A percentile compares a stretch with the other conserved stretches of the same genome.
These are phyloP conservation scores for Brachyptera risi DNA, from an alignment of 2,888 invertebrate species.

Conservation along the genomic window DNA sequence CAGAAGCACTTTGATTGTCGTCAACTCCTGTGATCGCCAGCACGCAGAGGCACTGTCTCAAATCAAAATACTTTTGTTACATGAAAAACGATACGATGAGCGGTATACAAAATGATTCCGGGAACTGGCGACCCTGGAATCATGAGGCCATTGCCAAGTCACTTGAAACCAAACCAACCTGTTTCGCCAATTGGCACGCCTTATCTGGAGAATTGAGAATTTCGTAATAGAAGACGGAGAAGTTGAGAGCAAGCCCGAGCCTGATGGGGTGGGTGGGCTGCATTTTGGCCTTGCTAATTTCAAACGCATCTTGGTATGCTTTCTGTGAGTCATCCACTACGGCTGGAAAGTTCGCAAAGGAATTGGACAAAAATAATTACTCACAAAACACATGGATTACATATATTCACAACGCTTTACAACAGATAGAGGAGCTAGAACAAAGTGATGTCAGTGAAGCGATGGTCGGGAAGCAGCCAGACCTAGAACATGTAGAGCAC, in stretches of 20 bases:
- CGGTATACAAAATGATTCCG: too few species aligned
- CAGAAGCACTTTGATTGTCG: too few species aligned
- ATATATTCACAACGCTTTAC: too few species aligned
- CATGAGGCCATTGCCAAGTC: too few species aligned
- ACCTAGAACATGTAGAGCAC: too few species aligned
- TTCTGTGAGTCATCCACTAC: slow-evolving; percentile 94
- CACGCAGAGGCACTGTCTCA: too few species aligned
- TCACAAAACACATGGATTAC: slow-evolving; percentile 16
- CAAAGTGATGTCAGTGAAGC: too few species aligned
- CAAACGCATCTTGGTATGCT: slow-evolving; percentile 95
- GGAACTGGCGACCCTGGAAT: too few species aligned
- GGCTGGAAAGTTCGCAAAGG: slow-evolving; percentile 52
- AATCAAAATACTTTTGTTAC: slow-evolving; percentile 25
- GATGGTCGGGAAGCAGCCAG: too few species aligned
- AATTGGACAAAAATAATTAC: slow-evolving; percentile 21
- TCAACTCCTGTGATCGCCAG: too few species aligned
- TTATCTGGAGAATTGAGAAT: slow-evolving; percentile 93
- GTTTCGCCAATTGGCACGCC: slow-evolving; percentile 91
- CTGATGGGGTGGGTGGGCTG: slow-evolving; percentile 97
- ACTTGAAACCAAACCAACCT: slow-evolving; percentile 60
- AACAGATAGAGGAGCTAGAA: too few species aligned
- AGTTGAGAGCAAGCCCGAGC: slow-evolving; percentile 96
- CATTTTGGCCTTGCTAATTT: slow-evolving; percentile 95
- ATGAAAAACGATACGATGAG: slow-evolving; percentile 25
- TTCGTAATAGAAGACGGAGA: slow-evolving; percentile 99